Conservation (phyloP, 2,113 vertebrate species). For the Tragulus kanchil region DNA sequence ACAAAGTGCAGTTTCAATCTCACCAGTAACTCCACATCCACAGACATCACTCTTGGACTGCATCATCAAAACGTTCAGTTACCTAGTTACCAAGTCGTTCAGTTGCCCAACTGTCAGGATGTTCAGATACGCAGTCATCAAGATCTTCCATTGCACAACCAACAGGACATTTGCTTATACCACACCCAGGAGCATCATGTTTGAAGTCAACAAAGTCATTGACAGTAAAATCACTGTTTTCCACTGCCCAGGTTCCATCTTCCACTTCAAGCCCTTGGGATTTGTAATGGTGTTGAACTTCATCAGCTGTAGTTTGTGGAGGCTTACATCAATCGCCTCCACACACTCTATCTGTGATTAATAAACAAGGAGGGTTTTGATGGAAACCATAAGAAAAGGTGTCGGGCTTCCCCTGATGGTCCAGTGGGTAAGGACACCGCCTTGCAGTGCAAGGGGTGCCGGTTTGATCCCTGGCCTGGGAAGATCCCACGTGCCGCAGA, state of each 20-base stretch:
- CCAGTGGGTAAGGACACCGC: no score
- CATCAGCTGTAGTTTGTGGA: neutral
- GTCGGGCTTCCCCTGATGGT: no score
- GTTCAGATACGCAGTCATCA: neutral
- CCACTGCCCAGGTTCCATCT: neutral
- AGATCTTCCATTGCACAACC: neutral
- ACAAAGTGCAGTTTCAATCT: neutral
- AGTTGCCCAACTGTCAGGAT: neutral
- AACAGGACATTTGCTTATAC: neutral
- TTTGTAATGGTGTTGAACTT: neutral
- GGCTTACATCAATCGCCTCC: neutral
- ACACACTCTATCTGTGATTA: neutral
- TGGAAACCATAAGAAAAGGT: neutral
- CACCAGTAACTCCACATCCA: neutral
- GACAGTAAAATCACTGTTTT: neutral
- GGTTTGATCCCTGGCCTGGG: no score
- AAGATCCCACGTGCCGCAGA: no score
- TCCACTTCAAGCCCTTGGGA: neutral
- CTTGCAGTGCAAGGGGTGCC: no score
- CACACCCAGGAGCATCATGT: neutral
- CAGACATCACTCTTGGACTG: neutral
- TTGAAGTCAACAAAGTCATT: neutral
- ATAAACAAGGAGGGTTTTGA: neutral
- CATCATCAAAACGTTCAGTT: neutral
- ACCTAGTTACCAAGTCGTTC: neutral